Base-by-base conservation (phyloP, 53 echinoderm and acorn worm species). In the Hippasteria phrygiana region DNA sequence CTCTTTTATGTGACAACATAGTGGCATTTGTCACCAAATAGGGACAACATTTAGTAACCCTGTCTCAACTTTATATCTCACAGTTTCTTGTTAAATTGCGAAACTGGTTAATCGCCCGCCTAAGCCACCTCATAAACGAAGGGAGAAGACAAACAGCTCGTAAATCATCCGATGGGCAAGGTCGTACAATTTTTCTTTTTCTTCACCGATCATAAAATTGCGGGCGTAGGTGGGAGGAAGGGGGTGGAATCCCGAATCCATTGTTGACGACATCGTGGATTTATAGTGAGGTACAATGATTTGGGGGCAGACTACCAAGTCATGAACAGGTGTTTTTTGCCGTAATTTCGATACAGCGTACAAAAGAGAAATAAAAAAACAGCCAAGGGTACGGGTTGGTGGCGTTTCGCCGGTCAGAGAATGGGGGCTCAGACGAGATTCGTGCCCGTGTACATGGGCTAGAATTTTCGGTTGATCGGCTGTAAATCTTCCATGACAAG, bases 1-100 rank as follows among this genome's bases (percentile, higher is more conserved):
- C n/a, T 12, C 35, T 26, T 78, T 78, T 78, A 78, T 78, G 78
- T 78, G 78, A 59, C 77, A 77, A 54, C 29, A 59, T 28, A 7
- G 37, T 56, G 33, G 40, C 59, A 8, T 38, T 78, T 39, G 33
- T 43, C 36, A 35, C 5, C 53, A 16, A 54, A 48, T 11, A 45
- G 11, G 6, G 6, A 45, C 6, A 47, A 27, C 16, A 51, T 26
- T 48, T n/a, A 75, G 46, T 32, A 75, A 56, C 28, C 26, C 32
- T 50, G n/a, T n/a, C n/a, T n/a, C n/a, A n/a, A n/a, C n/a, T n/a
- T n/a, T n/a, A n/a, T n/a, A n/a, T n/a, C 46, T 75, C 28, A 29
- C 75, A 47, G 32, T 75, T 22, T 76, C 51, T 32, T 53, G 51
- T 50, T 24, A 47, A 50, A 14, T 59, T 41, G 40, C 59, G 39